Base-by-base conservation (phyloP, 2,797 vertebrate genomes). In the Arnoldichthys spilopterus region DNA sequence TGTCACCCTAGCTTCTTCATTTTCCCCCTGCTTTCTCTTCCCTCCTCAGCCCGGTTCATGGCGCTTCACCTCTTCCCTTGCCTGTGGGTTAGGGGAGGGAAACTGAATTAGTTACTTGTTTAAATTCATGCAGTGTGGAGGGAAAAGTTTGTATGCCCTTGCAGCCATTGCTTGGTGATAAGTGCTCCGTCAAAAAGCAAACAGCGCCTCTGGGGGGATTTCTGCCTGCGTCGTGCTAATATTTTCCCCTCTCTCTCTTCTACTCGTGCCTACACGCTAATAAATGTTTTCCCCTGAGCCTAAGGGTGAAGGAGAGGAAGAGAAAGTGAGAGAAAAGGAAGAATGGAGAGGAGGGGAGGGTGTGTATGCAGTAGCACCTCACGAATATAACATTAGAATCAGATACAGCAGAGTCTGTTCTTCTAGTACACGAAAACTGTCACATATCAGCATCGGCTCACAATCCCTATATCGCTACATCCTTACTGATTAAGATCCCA, bases 161-260 rank as follows among this genome's bases (percentile, higher is more conserved):
- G 88, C 85, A 80, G 84, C 86, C 87, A 72, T 86, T 83, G 32
- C 78, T 74, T 75, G 90, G 84, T 91, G 90, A 91, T 93, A 89
- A 91, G 90, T 89, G 86, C 90, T 91, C 87, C 70, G 82, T 84
- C 78, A 69, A 86, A 88, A 92, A 90, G 90, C 90, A 90, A 89
- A 91, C 86, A 90, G 84, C 75, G 88, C 91, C 90, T 80, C 59
- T 82, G 83, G 88, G 82, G 91, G 84, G 86, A 83, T 86, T 88
- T 86, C 87, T 89, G 88, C 85, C 90, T 83, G 87, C 89, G 80
- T 89, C 77, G 91, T 91, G 89, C 87, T 92, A 91, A 92, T 93
- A 88, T 83, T 81, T 86, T 87, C 85, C 85, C 84, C 87, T 84
- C 84, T 82, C 84, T 83, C 83, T 82, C 73, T 72, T 79, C 85